Evolutionary conservation across 1,140 invertebrate species (phyloP).

Genomic region (Zaprionus kolodkinae): DNA sequence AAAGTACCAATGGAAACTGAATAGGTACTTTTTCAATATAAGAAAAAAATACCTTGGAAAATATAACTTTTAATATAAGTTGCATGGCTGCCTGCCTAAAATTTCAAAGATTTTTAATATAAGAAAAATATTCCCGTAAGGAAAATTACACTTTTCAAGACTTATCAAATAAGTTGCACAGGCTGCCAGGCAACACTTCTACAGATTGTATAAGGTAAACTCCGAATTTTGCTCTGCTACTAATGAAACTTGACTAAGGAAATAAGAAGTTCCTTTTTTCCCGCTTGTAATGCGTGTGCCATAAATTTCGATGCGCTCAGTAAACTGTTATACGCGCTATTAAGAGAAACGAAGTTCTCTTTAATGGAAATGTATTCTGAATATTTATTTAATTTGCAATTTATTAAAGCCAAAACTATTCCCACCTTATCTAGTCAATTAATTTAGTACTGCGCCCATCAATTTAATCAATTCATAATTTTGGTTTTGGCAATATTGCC

Average conservation of each 20-base stretch:
- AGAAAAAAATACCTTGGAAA: too few species aligned
- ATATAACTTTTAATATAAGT: too few species aligned
- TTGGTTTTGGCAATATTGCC: slow-evolving; percentile 2
- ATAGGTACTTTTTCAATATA: too few species aligned
- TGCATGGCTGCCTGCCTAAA: too few species aligned
- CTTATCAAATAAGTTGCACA: too few species aligned
- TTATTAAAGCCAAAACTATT: not conserved
- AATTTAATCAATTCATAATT: slow-evolving; percentile 16
- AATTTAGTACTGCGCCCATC: not conserved
- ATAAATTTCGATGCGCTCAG: not conserved
- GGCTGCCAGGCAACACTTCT: too few species aligned
- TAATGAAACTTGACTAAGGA: not conserved
- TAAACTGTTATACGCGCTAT: slow-evolving; percentile 2
- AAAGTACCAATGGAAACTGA: too few species aligned
- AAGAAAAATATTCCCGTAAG: too few species aligned
- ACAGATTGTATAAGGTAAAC: not conserved
- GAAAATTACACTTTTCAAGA: too few species aligned
- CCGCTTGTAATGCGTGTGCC: not conserved
- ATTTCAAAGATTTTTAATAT: too few species aligned
- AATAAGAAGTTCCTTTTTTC: not conserved
- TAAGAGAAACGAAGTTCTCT: slow-evolving; percentile 2
- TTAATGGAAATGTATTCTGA: too few species aligned
- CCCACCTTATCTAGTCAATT: not conserved
- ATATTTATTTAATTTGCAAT: not conserved
- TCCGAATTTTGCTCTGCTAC: not conserved